These are phyloP conservation scores for Penaeus vannamei DNA, from an alignment of 1,140 invertebrate species.

Conservation along the genomic window DNA sequence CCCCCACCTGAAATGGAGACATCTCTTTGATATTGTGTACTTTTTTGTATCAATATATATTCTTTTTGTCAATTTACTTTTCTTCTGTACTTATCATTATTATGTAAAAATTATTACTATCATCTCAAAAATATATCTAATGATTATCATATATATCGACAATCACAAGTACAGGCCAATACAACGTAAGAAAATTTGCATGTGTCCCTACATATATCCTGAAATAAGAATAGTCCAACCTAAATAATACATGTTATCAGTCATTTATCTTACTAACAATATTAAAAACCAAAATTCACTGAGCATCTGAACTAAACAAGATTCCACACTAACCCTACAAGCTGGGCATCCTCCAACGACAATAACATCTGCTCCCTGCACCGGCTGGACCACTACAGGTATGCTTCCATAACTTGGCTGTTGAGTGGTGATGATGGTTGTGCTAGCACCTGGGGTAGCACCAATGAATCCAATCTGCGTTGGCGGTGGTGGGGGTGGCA, in stretches of 20 bases:
- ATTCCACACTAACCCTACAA: constrained; percentile 77
- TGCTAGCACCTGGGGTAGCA: not conserved
- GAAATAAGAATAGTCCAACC: not conserved
- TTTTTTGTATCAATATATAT: too few relatives aligned
- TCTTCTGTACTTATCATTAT: not conserved
- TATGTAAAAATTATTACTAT: not conserved
- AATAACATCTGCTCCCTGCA: constrained; percentile 77
- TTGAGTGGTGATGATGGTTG: not conserved
- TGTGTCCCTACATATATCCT: not conserved
- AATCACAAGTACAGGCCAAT: not conserved
- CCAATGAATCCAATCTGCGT: not conserved
- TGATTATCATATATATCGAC: not conserved
- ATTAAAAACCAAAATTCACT: too few relatives aligned
- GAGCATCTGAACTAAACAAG: not conserved
- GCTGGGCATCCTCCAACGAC: constrained; percentile 86
- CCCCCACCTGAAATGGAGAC: constrained; percentile 77
- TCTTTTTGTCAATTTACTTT: too few relatives aligned
- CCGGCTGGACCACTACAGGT: constrained; percentile 60
- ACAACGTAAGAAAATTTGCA: not conserved
- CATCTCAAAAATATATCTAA: not conserved
- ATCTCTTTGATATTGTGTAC: not conserved
- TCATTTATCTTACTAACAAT: too few relatives aligned
- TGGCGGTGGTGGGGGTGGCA: not conserved
- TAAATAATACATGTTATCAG: not conserved
- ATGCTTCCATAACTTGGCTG: not conserved